Evolutionary conservation across 92 coral and sea anemone genomes (phyloP), one percentile per base, ranked within the genome.

Genomic region (Porites divaricata): DNA sequence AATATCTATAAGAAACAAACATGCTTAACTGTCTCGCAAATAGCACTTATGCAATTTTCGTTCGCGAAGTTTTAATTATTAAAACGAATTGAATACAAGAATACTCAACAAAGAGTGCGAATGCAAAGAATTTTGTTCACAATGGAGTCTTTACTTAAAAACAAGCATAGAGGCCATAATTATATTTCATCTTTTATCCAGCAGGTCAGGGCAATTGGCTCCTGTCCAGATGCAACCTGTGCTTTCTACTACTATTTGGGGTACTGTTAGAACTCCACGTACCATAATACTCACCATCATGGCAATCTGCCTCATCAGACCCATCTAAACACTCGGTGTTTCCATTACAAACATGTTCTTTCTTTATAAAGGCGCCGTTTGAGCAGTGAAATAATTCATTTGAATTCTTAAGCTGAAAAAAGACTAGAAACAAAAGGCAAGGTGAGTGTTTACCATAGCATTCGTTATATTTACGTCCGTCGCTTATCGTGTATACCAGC

Each of bases 261-360:
- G 23, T 24, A 63, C 25, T 63, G 68, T 24, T 16, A 4, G 10
- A 9, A 63, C 2, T 21, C 2, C 71, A 22, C 2, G 14, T 11
- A 69, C 16, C 19, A 6, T 9, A 77, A 65, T 15, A 70, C 86
- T 22, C 12, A 82, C 86, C 72, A 62, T 82, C 45, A 49, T 50
- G 23, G 16, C 86, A 82, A 23, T 26, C 58, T 6, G 45, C 62
- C 79, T 82, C 86, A 12, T 82, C 86, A 28, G 86, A 82, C 2
- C 79, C 86, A 17, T 72, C 86, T 8, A 51, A 25, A 49, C 86
- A 82, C 22, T 82, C 86, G 20, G n/a, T 0, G 72, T 72, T 24
- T 63, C 72, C 86, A 63, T 82, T 82, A 22, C 86, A 82, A 61
- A 59, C 52, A 63, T 72, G 78, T 14, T n/a, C 8, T 35, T 72